Percentiles rank a stretch among this genome's conserved stretches.
These are phyloP conservation scores for Ginglymostoma cirratum DNA, from an alignment of 2,113 vertebrate genomes.

Conservation along the genomic window DNA sequence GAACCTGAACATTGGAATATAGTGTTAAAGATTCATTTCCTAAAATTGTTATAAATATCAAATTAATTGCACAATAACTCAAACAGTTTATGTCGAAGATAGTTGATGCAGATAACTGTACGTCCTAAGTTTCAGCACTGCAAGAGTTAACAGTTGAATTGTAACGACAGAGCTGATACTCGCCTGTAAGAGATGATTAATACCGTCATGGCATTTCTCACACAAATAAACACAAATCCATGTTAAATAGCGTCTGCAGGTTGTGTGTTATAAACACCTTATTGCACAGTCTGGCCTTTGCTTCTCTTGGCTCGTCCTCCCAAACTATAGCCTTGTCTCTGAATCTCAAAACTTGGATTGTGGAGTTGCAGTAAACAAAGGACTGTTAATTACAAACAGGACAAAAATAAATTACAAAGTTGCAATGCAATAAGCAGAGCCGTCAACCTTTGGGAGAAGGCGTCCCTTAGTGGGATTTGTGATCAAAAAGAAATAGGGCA, in stretches of 20 bases:
- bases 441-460: background rate
- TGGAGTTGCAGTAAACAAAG: background rate
- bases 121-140: background rate
- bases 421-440: background rate
- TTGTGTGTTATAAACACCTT: slow-evolving; percentile 30
- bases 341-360: background rate
- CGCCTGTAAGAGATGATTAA: slow-evolving; percentile 14
- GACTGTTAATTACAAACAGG: background rate
- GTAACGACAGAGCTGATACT: background rate
- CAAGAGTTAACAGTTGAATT: slow-evolving; percentile 1
- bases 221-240: slow-evolving; percentile 23
- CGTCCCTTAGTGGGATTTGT: background rate
- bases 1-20: background rate
- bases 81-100: background rate
- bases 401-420: too few species aligned
- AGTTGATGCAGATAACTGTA: background rate
- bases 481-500: background rate
- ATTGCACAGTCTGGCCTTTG: background rate
- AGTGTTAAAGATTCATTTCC: background rate
- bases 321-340: background rate
- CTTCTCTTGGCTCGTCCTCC: background rate
- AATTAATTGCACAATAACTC: background rate
- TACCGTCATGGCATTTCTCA: slow-evolving; percentile 26
- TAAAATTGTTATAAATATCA: background rate
- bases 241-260: slow-evolving; percentile 24